These are phyloP conservation scores for Eulithis prunata DNA, from an alignment of 2,888 invertebrate species.

Conservation along the genomic window DNA sequence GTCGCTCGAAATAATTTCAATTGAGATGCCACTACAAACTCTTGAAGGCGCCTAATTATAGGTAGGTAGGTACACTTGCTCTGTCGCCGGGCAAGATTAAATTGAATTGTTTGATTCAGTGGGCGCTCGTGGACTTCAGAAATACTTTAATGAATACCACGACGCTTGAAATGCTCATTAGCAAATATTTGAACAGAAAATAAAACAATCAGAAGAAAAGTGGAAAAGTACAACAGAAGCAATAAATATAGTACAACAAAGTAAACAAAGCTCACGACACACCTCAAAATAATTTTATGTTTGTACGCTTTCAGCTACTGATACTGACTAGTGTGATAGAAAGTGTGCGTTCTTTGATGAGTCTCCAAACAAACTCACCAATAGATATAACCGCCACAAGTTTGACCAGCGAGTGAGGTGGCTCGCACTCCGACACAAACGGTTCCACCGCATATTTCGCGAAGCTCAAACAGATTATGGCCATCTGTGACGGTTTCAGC, in stretches of 20 bases:
- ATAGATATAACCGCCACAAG: conserved; percentile 94
- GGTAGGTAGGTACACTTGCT: conserved; percentile 16
- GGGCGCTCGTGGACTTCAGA: conserved; percentile 27
- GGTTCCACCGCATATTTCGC: conserved; percentile 97
- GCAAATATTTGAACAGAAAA: conserved; percentile 28
- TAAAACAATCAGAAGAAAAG: conserved; percentile 13
- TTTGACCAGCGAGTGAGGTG: conserved; percentile 92
- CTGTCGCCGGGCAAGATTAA: conserved; percentile 38
- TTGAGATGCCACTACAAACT: conserved; percentile 38
- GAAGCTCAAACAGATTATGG: conserved; percentile 96
- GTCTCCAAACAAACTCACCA: too few species aligned
- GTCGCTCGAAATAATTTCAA: conserved; percentile 45
- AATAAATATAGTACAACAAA: neutral
- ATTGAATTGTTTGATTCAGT: conserved; percentile 38
- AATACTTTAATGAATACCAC: conserved; percentile 32
- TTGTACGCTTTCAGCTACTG: too few species aligned
- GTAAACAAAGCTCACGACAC: too few species aligned
- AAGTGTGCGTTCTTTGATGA: too few species aligned
- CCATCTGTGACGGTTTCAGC: conserved; percentile 96
- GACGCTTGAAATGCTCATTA: conserved; percentile 23
- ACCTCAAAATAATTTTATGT: too few species aligned
- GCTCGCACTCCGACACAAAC: conserved; percentile 93
- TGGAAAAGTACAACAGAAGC: conserved; percentile 6
- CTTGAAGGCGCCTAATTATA: conserved; percentile 36
- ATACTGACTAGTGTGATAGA: too few species aligned